These are phyloP conservation scores for Cherax quadricarinatus DNA, from an alignment of 1,140 invertebrate species.

Conservation along the genomic window DNA sequence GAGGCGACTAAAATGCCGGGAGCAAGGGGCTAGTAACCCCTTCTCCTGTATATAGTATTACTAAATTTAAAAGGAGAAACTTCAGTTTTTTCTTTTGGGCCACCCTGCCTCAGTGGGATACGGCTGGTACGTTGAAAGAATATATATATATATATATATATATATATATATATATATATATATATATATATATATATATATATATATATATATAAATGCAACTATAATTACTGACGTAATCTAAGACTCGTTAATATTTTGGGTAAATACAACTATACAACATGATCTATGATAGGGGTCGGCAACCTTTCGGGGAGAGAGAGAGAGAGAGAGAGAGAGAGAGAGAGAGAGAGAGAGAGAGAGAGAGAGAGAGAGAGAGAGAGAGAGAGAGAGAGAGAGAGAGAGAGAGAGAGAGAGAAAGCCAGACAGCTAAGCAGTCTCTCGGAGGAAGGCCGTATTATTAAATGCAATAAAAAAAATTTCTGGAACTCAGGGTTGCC, in stretches of 20 bases:
- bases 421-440: too few species aligned
- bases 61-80: too few species aligned
- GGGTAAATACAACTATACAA: neutral
- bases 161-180: conserved; percentile 10
- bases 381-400: conserved; percentile 8
- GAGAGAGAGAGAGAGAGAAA: neutral
- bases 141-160: conserved; percentile 31
- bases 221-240: too few species aligned
- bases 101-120: too few species aligned
- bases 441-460: neutral
- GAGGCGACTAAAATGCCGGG: too few species aligned
- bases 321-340: conserved; percentile 15
- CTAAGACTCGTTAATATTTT: neutral
- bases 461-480: neutral
- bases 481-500: neutral
- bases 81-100: too few species aligned
- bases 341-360: neutral
- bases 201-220: conserved; percentile 42
- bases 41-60: too few species aligned
- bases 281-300: neutral
- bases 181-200: conserved; percentile 17
- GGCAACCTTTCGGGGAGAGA: too few species aligned
- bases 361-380: conserved; percentile 13
- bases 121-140: too few species aligned
- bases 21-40: too few species aligned